A percentile compares a stretch with the other conserved stretches of the same genome.
These are phyloP conservation scores for Epirrhoe tristata DNA, from an alignment of 2,888 invertebrate genomes.

Conservation along the genomic window DNA sequence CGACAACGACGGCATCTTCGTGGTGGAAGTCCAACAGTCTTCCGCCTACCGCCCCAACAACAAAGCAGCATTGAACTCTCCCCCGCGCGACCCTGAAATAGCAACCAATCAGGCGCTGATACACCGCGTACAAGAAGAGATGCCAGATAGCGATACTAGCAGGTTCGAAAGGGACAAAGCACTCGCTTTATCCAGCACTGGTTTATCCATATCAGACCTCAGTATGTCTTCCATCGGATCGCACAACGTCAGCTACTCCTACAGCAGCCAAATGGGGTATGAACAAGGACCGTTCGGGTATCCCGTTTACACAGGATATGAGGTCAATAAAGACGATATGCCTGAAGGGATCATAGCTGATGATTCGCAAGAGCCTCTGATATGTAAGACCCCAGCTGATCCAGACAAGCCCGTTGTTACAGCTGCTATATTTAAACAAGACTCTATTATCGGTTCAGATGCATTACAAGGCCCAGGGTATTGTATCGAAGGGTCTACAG, in stretches of 20 bases:
- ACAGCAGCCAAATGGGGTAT: conserved; percentile 92
- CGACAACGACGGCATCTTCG: conserved; percentile 90
- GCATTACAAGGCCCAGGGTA: conserved; percentile 76
- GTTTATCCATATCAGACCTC: conserved; percentile 92
- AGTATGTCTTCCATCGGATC: conserved; percentile 90
- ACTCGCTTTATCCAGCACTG: conserved; percentile 88
- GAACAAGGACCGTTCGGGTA: conserved; percentile 90
- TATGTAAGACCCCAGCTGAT: conserved; percentile 78
- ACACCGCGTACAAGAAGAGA: conserved; percentile 75
- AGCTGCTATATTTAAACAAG: conserved; percentile 89
- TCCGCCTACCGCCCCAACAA: conserved; percentile 70
- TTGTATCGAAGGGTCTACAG: conserved; percentile 81
- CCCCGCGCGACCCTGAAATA: conserved; percentile 73
- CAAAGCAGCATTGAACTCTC: conserved; percentile 67
- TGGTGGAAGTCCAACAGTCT: conserved; percentile 88
- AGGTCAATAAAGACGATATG: conserved; percentile 71
- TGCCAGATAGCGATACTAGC: conserved; percentile 61
- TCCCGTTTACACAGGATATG: conserved; percentile 86
- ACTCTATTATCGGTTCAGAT: conserved; percentile 81
- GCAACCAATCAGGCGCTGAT: conserved; percentile 81
- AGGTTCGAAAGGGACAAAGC: conserved; percentile 74
- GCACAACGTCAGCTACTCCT: conserved; percentile 90
- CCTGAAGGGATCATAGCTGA: conserved; percentile 70
- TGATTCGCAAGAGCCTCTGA: conserved; percentile 79
- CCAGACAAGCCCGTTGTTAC: conserved; percentile 89